phyloP scores from a whole-genome alignment of 23 tunicate genomes.

The Corella eumyota region DNA sequence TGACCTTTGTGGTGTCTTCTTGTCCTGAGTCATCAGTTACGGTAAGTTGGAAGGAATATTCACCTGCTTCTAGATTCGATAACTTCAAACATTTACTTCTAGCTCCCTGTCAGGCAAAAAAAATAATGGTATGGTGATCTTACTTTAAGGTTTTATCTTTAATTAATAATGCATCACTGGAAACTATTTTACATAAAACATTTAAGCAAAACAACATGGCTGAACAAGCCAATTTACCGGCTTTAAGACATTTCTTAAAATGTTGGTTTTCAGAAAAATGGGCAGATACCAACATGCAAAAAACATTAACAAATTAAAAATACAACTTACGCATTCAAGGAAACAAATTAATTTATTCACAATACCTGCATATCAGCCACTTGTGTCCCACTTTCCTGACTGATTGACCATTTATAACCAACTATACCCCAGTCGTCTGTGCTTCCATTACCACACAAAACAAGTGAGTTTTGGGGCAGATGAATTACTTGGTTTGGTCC shows the following conservation, averaged over 20 bases:
- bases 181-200: too few species aligned
- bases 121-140: too few species aligned
- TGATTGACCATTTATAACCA: slow-evolving; percentile 55
- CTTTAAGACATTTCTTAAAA: too few species aligned
- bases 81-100: slow-evolving; percentile 31
- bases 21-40: slow-evolving; percentile 75
- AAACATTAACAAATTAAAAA: too few species aligned
- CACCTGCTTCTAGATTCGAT: slow-evolving; percentile 68
- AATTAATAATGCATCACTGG: too few species aligned
- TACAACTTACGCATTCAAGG: too few species aligned
- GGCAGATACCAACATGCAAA: too few species aligned
- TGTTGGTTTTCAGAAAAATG: too few species aligned
- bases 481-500: slow-evolving; percentile 49
- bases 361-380: slow-evolving; percentile 70
- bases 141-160: too few species aligned
- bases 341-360: too few species aligned
- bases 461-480: slow-evolving; percentile 46
- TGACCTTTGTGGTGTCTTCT: slow-evolving; percentile 64
- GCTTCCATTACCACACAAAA: slow-evolving; percentile 64
- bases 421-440: slow-evolving; percentile 87
- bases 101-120: slow-evolving; percentile 46
- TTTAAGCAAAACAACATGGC: too few species aligned
- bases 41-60: slow-evolving; percentile 61
- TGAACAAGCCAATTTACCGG: too few species aligned
- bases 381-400: slow-evolving; percentile 33